Base-by-base conservation (phyloP, 2,113 vertebrate species). In the Ictalurus furcatus region DNA sequence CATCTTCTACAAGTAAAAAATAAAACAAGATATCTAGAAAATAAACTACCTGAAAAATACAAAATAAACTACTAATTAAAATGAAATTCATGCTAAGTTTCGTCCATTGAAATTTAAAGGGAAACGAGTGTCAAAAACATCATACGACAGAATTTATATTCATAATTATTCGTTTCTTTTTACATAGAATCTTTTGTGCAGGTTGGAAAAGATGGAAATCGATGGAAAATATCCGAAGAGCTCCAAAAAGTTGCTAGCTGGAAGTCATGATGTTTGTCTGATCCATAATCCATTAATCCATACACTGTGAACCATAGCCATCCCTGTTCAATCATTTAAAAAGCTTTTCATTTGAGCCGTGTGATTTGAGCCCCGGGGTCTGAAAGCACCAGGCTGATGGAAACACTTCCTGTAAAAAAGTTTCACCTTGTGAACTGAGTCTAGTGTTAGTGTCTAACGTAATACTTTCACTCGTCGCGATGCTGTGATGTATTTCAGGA, bases 401-500 rank as follows among this genome's bases (percentile, higher is more conserved):
- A 48, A 48, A 48, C 44, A 40, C 23, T 76, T 85, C 28, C 65
- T 69, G 14, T 40, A n/a, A 52, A 34, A 58, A 58, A 54, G 25
- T 21, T 79, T 65, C 59, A 9, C 52, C 56, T 54, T 86, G 85
- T 59, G 85, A 87, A 37, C 48, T 21, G 11, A 65, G n/a, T 17
- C 74, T 17, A 14, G 56, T 19, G 16, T 52, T 28, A 7, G 34
- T 54, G 34, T 48, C 76, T 67, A 52, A 16, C 54, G 59, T 13
- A 34, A 85, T 13, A 71, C n/a, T 37, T 82, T 82, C 44, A 16
- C 13, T 54, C 17, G 16, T 2, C 6, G 12, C 48, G 1, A n/a
- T 54, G 44, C 44, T 54, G 23, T 17, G 76, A 79, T 23, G n/a
- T 82, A 82, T 82, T 85, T 85, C 34, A 52, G 48, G 48, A 85